These are phyloP conservation scores for Pelagia noctiluca DNA, from an alignment of 30 jellyfish, hydroid and myxozoan genomes.

Conservation along the genomic window DNA sequence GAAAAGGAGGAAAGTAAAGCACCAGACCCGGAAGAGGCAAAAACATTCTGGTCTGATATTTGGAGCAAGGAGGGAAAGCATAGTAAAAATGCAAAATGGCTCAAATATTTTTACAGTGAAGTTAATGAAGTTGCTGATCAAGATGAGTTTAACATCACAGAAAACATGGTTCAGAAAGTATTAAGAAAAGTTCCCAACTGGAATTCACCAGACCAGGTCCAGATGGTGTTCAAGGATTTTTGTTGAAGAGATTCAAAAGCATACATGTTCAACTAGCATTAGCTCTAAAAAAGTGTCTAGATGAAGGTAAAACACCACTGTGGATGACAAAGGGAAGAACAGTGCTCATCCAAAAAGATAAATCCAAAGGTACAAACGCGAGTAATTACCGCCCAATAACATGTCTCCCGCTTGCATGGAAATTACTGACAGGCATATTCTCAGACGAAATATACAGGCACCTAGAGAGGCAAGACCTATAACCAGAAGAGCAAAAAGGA, in stretches of 20 bases:
- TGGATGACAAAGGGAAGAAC: slow-evolving; percentile 1
- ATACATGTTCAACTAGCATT: not conserved
- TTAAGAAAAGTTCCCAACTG: not conserved
- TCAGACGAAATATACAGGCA: not conserved
- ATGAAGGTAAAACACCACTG: not conserved
- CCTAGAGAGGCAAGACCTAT: slow-evolving; percentile 15
- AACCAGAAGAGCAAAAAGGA: slow-evolving; percentile 19
- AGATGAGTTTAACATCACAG: not conserved
- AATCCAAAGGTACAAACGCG: not conserved
- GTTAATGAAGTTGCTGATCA: not conserved
- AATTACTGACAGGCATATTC: not conserved
- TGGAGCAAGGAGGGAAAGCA: too few species aligned
- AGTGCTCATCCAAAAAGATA: not conserved
- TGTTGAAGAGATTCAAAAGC: not conserved
- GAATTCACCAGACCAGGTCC: not conserved
- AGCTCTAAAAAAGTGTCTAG: not conserved
- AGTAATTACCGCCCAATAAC: slow-evolving; percentile 18
- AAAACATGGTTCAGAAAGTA: not conserved
- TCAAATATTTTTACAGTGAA: too few species aligned
- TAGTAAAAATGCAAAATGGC: too few species aligned
- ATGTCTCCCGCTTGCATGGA: slow-evolving; percentile 3
- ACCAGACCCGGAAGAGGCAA: not conserved
- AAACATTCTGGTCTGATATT: not conserved
- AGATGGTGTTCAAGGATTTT: not conserved
- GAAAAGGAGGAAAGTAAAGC: slow-evolving; percentile 2